Percentiles rank a stretch among this genome's conserved stretches.
Evolutionary conservation across 2,888 invertebrate species (phyloP).

Genomic region (Cheilosia grossa): DNA sequence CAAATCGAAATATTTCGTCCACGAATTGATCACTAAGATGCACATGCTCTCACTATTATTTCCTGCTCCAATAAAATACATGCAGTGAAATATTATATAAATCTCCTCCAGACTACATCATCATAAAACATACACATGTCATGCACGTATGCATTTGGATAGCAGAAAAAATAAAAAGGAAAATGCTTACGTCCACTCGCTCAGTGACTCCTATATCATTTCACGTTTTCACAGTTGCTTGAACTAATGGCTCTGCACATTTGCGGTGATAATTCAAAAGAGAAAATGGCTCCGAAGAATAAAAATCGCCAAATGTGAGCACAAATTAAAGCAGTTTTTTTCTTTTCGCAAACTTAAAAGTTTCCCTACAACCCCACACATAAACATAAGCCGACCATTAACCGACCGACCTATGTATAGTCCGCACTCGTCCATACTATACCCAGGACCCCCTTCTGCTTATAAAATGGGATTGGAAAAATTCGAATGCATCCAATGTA

Average conservation of each 20-base stretch:
- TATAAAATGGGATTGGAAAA: slow-evolving; percentile 52
- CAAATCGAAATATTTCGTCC: no score
- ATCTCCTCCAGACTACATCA: no score
- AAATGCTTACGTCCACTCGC: slow-evolving; percentile 8
- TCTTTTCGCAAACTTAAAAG: slow-evolving; percentile 49
- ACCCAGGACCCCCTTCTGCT: neutral
- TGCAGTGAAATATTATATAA: no score
- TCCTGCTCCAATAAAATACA: no score
- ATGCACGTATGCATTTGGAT: slow-evolving; percentile 1
- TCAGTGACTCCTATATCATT: slow-evolving; percentile 45
- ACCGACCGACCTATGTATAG: slow-evolving; percentile 30
- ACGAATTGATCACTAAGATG: no score
- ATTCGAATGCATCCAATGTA: slow-evolving; percentile 65
- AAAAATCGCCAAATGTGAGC: slow-evolving; percentile 61
- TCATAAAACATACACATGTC: neutral
- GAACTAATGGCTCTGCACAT: slow-evolving; percentile 64
- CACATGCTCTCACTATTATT: no score
- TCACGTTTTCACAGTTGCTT: slow-evolving; percentile 60
- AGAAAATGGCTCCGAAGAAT: slow-evolving; percentile 46
- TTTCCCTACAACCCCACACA: slow-evolving; percentile 28
- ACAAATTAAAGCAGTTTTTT: slow-evolving; percentile 66
- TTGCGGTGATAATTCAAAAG: slow-evolving; percentile 65
- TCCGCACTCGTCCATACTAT: neutral
- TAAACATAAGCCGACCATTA: slow-evolving; percentile 66
- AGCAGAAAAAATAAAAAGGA: neutral